Evolutionary conservation across 2,888 invertebrate species (phyloP).

Genomic region (Lycaena phlaeas): DNA sequence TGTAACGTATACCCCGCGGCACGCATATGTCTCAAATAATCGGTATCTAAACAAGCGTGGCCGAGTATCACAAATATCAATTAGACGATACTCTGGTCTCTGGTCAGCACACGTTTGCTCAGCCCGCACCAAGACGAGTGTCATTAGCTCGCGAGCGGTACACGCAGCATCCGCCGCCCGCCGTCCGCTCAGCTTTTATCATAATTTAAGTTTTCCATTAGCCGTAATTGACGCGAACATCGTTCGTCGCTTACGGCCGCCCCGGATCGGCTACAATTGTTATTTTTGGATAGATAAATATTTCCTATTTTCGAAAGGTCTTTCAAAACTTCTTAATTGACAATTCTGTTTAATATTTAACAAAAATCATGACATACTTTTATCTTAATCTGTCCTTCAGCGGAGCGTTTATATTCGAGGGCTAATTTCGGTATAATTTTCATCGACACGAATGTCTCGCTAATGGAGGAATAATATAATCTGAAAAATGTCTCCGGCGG

Average conservation of each 20-base stretch:
- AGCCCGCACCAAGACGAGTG: slow-evolving; percentile 12
- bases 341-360: slow-evolving; percentile 56
- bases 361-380: slow-evolving; percentile 63
- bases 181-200: slow-evolving; percentile 64
- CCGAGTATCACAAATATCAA: slow-evolving; percentile 9
- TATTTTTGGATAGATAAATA: slow-evolving; percentile 66
- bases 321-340: slow-evolving; percentile 57
- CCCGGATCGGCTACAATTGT: slow-evolving; percentile 54
- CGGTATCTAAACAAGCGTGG: neutral
- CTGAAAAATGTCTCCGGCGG: neutral
- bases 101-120: slow-evolving; percentile 1
- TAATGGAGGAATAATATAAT: slow-evolving; percentile 52
- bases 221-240: slow-evolving; percentile 70
- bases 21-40: neutral
- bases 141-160: slow-evolving; percentile 23
- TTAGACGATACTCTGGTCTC: neutral
- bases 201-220: slow-evolving; percentile 74
- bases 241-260: slow-evolving; percentile 67
- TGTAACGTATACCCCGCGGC: neutral
- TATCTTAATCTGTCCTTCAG: slow-evolving; percentile 67
- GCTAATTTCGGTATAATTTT: slow-evolving; percentile 57
- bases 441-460: slow-evolving; percentile 44
- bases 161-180: slow-evolving; percentile 55
- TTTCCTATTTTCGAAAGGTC: slow-evolving; percentile 59
- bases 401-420: slow-evolving; percentile 57